These are phyloP conservation scores for Chinchilla lanigera DNA, from an alignment of 2,113 vertebrate genomes.

Conservation along the genomic window DNA sequence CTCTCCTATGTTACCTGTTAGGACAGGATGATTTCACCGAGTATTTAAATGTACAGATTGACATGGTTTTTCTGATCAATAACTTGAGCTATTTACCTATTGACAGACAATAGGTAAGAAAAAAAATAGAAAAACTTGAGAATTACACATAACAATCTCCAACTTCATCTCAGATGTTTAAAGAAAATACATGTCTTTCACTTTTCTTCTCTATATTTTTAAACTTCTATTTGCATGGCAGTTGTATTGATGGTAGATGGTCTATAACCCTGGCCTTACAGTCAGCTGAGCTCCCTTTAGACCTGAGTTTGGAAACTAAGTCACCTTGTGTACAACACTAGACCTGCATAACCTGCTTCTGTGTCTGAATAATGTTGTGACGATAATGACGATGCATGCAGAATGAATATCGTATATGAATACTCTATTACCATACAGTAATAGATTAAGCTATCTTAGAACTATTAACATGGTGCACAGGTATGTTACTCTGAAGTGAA, in stretches of 20 bases:
- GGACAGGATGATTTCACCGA: not conserved
- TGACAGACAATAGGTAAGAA: not conserved
- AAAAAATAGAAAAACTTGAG: not conserved
- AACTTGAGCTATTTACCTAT: not conserved
- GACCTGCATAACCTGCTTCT: not conserved
- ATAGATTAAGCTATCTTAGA: not conserved
- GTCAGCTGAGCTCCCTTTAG: not conserved
- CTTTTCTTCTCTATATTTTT: not conserved
- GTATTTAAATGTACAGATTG: not conserved
- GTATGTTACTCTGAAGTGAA: not conserved
- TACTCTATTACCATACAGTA: too few relatives aligned
- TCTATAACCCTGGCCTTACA: not conserved
- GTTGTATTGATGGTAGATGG: not conserved
- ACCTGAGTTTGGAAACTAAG: not conserved
- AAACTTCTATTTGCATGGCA: not conserved
- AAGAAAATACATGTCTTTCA: not conserved
- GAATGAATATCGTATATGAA: too few relatives aligned
- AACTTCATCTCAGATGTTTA: not conserved
- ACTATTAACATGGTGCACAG: not conserved
- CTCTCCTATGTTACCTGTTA: not conserved
- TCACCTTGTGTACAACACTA: too few relatives aligned
- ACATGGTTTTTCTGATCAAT: not conserved
- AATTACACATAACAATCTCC: not conserved
- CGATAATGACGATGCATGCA: too few relatives aligned
- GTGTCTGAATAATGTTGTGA: not conserved